Evolutionary conservation across 1,140 invertebrate genomes (phyloP).

Genomic region (Bombus affinis): DNA sequence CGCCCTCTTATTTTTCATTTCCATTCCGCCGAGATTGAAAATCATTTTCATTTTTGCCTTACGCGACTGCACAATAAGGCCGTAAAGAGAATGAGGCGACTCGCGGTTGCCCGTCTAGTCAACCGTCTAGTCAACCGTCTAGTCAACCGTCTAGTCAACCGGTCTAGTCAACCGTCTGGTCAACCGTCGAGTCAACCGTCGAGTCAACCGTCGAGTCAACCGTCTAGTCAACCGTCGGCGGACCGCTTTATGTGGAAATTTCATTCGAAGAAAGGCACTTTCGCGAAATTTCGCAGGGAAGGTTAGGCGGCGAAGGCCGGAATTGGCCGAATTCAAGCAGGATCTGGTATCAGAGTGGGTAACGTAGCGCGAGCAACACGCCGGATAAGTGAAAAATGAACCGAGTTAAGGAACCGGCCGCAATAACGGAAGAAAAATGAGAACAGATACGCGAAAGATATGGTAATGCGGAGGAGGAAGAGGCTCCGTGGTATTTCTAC

Average conservation of each 20-base stretch:
- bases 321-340: constrained; percentile 19
- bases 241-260: background rate
- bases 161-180: too few species aligned
- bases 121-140: too few species aligned
- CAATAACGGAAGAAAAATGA: constrained; percentile 50
- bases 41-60: background rate
- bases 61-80: too few species aligned
- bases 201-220: too few species aligned
- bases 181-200: background rate
- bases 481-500: background rate
- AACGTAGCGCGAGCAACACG: background rate
- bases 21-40: background rate
- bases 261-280: background rate
- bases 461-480: constrained; percentile 23
- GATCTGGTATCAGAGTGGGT: background rate
- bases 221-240: background rate
- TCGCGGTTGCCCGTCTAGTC: background rate
- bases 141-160: background rate
- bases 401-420: constrained; percentile 53
- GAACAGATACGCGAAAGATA: constrained; percentile 37
- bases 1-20: background rate
- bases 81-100: background rate
- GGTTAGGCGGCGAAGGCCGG: too few species aligned
- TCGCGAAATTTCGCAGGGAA: background rate
- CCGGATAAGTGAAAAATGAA: constrained; percentile 76